These are phyloP conservation scores for Endomychus coccineus DNA, from an alignment of 2,888 invertebrate genomes.

Conservation along the genomic window DNA sequence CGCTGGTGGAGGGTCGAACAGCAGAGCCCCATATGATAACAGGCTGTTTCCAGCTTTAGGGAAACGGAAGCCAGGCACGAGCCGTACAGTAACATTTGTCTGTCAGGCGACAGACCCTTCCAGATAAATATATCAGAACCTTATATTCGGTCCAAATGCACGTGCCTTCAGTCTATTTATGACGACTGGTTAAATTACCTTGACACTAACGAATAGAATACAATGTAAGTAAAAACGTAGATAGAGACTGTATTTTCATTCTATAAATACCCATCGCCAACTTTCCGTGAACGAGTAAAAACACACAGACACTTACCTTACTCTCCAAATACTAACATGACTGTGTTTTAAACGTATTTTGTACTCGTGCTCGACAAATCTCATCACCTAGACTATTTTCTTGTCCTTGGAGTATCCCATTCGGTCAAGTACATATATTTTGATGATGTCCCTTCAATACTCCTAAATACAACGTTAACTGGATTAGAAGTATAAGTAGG, in stretches of 20 bases:
- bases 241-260: too few relatives aligned
- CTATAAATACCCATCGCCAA: conserved; percentile 1
- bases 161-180: conserved; percentile 40
- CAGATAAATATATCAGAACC: conserved; percentile 40
- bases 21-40: conserved; percentile 37
- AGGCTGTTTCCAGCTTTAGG: conserved; percentile 44
- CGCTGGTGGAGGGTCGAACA: neutral
- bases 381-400: too few relatives aligned
- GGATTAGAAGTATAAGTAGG: too few relatives aligned
- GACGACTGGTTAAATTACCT: conserved; percentile 43
- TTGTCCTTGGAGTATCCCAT: too few relatives aligned
- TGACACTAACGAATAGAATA: conserved; percentile 42
- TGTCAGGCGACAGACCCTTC: conserved; percentile 38
- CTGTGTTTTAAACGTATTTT: too few relatives aligned
- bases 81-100: conserved; percentile 41
- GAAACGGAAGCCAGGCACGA: conserved; percentile 43
- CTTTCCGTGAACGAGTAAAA: conserved; percentile 8
- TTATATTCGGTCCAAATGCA: conserved; percentile 38
- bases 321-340: too few relatives aligned
- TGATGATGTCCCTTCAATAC: too few relatives aligned
- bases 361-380: too few relatives aligned
- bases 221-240: conserved; percentile 22
- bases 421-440: too few relatives aligned
- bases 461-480: too few relatives aligned
- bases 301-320: too few relatives aligned